Conservation (phyloP, 2,797 vertebrate genomes). For the Cossypha dichroa region DNA sequence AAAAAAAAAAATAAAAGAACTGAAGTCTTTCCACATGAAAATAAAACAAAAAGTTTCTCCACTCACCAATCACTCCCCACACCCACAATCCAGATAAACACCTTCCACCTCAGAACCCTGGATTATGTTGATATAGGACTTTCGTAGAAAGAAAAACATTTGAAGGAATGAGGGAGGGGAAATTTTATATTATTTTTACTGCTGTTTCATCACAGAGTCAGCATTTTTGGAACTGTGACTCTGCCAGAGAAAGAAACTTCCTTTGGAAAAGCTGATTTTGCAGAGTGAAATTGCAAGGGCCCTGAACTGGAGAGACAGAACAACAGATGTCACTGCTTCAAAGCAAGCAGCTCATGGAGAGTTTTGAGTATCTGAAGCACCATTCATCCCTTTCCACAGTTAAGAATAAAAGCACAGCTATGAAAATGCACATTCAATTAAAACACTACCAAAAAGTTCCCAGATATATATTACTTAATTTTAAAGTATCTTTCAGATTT, state of each 20-base stretch:
- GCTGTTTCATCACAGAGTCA: conserved; percentile 33
- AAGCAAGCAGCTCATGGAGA: neutral
- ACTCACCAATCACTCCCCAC: neutral
- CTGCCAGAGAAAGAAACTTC: neutral
- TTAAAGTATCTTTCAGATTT: neutral
- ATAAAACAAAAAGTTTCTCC: neutral
- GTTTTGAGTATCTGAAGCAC: neutral
- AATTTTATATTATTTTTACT: conserved; percentile 19
- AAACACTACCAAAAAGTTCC: neutral
- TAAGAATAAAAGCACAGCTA: neutral
- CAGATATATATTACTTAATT: neutral
- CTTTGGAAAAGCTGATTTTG: conserved; percentile 49
- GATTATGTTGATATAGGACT: conserved; percentile 6
- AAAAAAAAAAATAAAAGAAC: neutral
- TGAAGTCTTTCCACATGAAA: neutral
- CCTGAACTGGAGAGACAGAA: neutral
- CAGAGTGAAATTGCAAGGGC: neutral
- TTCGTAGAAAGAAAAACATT: conserved; percentile 8
- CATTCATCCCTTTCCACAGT: neutral
- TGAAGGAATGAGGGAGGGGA: conserved; percentile 28
- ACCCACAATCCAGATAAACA: conserved; percentile 48
- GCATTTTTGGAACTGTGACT: conserved; percentile 19
- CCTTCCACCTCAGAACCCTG: conserved; percentile 24
- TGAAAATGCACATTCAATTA: neutral
- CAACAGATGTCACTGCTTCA: neutral